Base-by-base conservation (phyloP, 2,113 vertebrate species). In the Cromileptes altivelis region DNA sequence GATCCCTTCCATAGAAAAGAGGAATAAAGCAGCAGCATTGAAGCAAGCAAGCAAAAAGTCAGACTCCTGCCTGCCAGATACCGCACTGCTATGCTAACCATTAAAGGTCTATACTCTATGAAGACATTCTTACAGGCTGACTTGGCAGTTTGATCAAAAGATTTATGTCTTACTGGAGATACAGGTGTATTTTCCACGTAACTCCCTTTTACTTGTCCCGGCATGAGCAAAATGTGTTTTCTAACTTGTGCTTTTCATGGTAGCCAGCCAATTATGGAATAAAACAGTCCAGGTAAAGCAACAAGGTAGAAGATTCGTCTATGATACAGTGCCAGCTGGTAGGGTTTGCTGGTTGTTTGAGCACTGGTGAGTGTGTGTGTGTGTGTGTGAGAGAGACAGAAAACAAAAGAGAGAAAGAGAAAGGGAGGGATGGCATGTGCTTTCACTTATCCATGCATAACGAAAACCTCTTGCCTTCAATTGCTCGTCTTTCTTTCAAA, bases 121-220 rank as follows among this genome's bases (percentile, higher is more conserved):
- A 14, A 56, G 33, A 47, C n/a, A 5, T n/a, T 49, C 2, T 8
- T 13, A 9, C 60, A 67, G 50, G 65, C 45, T n/a, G 25, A 65
- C 57, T 25, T 89, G 73, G 58, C 82, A 80, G 75, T 30, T 30
- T 17, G 8, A 52, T 65, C 3, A n/a, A 62, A 65, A 64, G 21
- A 81, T 27, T 49, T 3, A 17, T 21, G 0, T 21, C 21, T 42
- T 9, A 58, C 37, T 33, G 12, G n/a, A 23, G 23, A 65, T 1
- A 0, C 14, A 13, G 12, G 30, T 55, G 10, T 13, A 1, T n/a
- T 37, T 62, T 64, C 11, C 13, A 14, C 8, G 49, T 0, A 18
- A 53, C 30, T 47, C 27, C 30, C 8, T 64, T 70, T 58, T 33
- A 33, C 64, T 9, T 52, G 81, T 50, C 21, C 40, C 1, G 3